Evolutionary conservation across 1,140 invertebrate genomes (phyloP).

Genomic region (Hydropsyche tenuis): DNA sequence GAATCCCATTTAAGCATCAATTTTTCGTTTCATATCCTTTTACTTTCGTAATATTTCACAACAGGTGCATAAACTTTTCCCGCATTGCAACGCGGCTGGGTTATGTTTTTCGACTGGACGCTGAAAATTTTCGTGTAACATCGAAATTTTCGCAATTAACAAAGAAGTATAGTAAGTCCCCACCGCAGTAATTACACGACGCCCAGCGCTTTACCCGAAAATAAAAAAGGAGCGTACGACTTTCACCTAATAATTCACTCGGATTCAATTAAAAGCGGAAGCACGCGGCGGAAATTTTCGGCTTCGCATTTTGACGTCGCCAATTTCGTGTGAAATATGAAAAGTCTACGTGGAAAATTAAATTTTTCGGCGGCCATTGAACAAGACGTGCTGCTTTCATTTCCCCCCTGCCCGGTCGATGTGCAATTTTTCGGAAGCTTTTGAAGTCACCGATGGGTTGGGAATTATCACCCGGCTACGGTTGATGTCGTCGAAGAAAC

Average conservation of each 20-base stretch:
- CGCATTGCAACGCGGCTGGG: too few relatives aligned
- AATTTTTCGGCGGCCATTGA: constrained; percentile 1
- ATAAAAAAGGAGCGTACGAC: background rate
- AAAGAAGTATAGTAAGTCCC: too few relatives aligned
- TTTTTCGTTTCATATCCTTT: too few relatives aligned
- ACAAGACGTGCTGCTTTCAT: constrained; percentile 13
- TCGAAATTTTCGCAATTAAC: too few relatives aligned
- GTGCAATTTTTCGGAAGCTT: background rate
- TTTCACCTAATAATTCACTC: constrained; percentile 20
- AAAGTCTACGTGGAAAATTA: constrained; percentile 26
- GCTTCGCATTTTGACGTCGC: constrained; percentile 15
- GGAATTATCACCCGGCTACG: constrained; percentile 1
- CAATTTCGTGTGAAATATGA: constrained; percentile 27
- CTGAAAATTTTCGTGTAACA: too few relatives aligned
- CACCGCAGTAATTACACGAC: constrained; percentile 14
- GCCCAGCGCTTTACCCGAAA: background rate
- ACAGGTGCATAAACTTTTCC: too few relatives aligned
- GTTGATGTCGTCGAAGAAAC: background rate
- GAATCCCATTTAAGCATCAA: too few relatives aligned
- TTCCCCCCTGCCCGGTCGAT: background rate
- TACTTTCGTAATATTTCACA: too few relatives aligned
- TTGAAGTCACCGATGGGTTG: background rate
- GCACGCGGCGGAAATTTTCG: constrained; percentile 16
- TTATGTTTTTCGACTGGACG: too few relatives aligned
- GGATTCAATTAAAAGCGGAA: constrained; percentile 26